phyloP scores from a whole-genome alignment of 2,797 vertebrate genomes.

The Mastacembelus armatus region DNA sequence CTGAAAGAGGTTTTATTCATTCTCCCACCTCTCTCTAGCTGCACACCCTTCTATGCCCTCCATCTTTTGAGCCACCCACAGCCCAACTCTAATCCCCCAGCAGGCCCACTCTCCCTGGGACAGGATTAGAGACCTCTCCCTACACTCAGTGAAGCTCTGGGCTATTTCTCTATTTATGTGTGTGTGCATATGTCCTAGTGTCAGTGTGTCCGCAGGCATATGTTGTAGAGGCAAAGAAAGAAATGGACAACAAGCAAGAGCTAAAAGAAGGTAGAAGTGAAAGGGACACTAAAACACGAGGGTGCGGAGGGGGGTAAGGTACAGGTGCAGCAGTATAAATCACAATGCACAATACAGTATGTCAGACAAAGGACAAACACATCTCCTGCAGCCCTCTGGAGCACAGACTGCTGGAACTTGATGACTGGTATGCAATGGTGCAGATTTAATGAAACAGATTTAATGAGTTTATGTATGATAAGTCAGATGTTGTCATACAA shows the following conservation, averaged over 20 bases:
- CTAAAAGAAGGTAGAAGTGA: slow-evolving; percentile 55
- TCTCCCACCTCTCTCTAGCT: slow-evolving; percentile 31
- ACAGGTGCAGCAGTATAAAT: slow-evolving; percentile 75
- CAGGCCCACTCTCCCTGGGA: slow-evolving; percentile 68
- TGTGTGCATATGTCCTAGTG: slow-evolving; percentile 24
- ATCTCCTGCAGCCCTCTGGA: slow-evolving; percentile 61
- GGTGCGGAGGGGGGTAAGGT: slow-evolving; percentile 39
- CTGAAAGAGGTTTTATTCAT: slow-evolving; percentile 29
- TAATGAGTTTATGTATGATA: too few species aligned
- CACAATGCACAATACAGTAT: slow-evolving; percentile 64
- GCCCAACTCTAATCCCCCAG: slow-evolving; percentile 69
- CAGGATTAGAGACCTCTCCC: slow-evolving; percentile 71
- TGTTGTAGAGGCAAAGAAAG: slow-evolving; percentile 24
- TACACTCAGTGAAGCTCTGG: slow-evolving; percentile 37
- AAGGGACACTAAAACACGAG: slow-evolving; percentile 53
- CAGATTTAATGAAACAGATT: slow-evolving; percentile 35
- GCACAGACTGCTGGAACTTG: slow-evolving; percentile 29
- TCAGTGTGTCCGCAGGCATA: slow-evolving; percentile 14
- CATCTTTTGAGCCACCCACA: slow-evolving; percentile 68
- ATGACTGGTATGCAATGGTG: slow-evolving; percentile 38
- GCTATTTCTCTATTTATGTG: slow-evolving; percentile 42
- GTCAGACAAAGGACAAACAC: slow-evolving; percentile 77
- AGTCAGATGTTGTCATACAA: background rate
- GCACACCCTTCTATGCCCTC: slow-evolving; percentile 56
- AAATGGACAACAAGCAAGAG: slow-evolving; percentile 63